Evolutionary conservation across 2,113 vertebrate species (phyloP).

Genomic region (Hydrochoerus hydrochaeris): DNA sequence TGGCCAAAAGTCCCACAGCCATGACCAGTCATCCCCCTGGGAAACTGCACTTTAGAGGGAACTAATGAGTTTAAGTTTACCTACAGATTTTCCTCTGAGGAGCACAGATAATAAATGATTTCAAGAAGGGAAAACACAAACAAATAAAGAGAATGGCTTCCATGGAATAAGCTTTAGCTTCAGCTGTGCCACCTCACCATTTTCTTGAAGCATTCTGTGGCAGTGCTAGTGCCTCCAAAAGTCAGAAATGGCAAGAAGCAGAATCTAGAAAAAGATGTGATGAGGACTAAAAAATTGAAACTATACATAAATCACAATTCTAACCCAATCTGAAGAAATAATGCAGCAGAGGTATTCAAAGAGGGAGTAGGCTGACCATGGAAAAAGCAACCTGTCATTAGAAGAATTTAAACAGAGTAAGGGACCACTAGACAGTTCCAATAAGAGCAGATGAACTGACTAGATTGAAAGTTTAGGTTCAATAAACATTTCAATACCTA

Average conservation of each 20-base stretch:
- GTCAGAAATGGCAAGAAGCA: constrained; percentile 43
- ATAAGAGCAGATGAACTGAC: not conserved
- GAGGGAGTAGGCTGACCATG: not conserved
- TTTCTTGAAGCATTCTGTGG: constrained; percentile 33
- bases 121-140: constrained; percentile 65
- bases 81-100: constrained; percentile 65
- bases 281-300: constrained; percentile 15
- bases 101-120: constrained; percentile 63
- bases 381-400: not conserved
- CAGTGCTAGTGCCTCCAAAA: not conserved
- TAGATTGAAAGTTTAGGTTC: constrained; percentile 43
- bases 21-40: constrained; percentile 37
- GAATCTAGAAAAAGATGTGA: constrained; percentile 37
- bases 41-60: constrained; percentile 60
- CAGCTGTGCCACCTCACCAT: not conserved
- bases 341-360: constrained; percentile 54
- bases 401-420: not conserved
- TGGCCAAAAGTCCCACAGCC: constrained; percentile 48
- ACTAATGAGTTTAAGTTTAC: constrained; percentile 78
- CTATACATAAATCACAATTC: constrained; percentile 31
- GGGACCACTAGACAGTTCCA: not conserved
- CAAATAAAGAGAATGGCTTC: constrained; percentile 9
- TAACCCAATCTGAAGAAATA: constrained; percentile 49
- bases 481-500: constrained; percentile 53
- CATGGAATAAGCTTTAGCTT: constrained; percentile 5